Base-by-base conservation (phyloP, 2,888 invertebrate genomes). In the Megaustenia siamemsis region DNA sequence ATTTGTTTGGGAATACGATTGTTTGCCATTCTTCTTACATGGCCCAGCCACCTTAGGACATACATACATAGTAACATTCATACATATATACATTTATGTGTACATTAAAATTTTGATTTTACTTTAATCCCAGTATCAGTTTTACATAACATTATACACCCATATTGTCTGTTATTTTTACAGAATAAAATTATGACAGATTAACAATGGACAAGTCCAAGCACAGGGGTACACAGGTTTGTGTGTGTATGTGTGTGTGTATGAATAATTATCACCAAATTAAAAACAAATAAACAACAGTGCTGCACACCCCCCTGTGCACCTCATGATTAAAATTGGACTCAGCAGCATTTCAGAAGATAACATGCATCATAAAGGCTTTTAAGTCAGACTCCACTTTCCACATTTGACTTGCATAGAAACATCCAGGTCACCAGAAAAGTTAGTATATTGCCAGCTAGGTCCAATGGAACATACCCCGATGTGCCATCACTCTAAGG, bases 301-400 rank as follows among this genome's bases (percentile, higher is more conserved):
- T 43, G 71, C 71, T n/a, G n/a, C n/a, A n/a, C n/a, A n/a, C n/a
- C n/a, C n/a, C 43, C 45, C 45, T 28, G 3, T 45, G 15, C 28
- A 28, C 45, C 45, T 45, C 28, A 28, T 45, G 8, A 28, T 45
- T 24, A 73, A 32, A 3, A 28, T 32, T 40, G 18, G 45, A n/a
- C 15, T 45, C 71, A 73, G 71, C 71, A 73, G 71, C 43, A n/a
- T 43, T 28, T 45, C 45, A 73, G n/a, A 73, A 45, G 38, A 15
- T 73, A 43, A 73, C 45, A 12, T n/a, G 12, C 38, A 69, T 24
- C n/a, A 24, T 38, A 38, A 32, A 18, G 5, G 18, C 12, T 45
- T 6, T 45, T 12, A 45, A 6, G 6, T 45, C 12, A 10, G 12
- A 45, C 45, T 45, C 3, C 15, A 28, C 63, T 63, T 32, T 15